phyloP scores from a whole-genome alignment of 2,113 vertebrate genomes.

The Prionailurus viverrinus region DNA sequence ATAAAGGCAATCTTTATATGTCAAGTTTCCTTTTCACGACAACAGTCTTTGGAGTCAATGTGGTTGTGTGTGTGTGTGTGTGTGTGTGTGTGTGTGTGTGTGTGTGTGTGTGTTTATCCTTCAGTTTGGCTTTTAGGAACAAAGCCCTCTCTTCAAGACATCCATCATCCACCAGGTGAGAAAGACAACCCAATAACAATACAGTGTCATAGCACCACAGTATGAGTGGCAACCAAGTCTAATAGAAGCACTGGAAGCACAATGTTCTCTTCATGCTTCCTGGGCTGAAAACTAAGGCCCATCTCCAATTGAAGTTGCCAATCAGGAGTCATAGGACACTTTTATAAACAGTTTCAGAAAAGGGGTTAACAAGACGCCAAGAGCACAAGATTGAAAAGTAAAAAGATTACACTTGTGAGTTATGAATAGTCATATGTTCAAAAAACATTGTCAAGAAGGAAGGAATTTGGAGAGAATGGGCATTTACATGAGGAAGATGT shows the following conservation, averaged over 20 bases:
- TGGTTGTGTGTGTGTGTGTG: background rate
- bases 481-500: background rate
- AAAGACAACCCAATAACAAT: background rate
- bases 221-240: background rate
- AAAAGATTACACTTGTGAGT: background rate
- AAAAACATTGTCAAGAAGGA: background rate
- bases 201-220: background rate
- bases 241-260: background rate
- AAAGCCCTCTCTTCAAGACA: background rate
- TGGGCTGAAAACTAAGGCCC: background rate
- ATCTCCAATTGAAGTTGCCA: background rate
- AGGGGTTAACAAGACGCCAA: background rate
- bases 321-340: background rate
- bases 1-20: background rate
- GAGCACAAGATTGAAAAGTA: background rate
- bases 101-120: background rate
- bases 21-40: background rate
- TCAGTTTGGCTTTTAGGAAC: constrained; percentile 32
- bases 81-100: background rate
- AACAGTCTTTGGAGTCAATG: background rate
- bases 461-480: background rate
- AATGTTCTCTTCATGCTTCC: background rate
- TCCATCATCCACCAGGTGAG: background rate
- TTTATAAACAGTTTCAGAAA: background rate
- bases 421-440: background rate